Base-by-base conservation (phyloP, 1,140 invertebrate species). In the Aphelinus atriplicis region DNA sequence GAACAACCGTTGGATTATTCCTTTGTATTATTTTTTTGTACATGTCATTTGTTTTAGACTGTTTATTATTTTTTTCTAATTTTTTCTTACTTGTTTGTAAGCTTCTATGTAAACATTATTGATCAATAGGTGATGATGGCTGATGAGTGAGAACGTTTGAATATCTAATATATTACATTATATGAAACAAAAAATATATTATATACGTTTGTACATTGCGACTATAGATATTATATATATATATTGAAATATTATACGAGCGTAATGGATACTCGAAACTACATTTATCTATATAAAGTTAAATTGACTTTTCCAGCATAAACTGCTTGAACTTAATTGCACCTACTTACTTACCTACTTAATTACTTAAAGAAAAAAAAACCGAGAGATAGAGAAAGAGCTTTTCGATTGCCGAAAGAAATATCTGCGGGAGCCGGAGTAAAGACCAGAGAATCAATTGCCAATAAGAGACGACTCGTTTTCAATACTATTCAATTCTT, bases 121-220 rank as follows among this genome's bases (percentile, higher is more conserved):
- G 78, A 77, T 78, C 79, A 79, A 82, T 83, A 79, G 79, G 82
- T 85, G 85, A 82, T 84, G 85, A 85, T 86, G 82, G 79, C 69
- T 85, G 81, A 84, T 81, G 84, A 86, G 83, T 84, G 84, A 86
- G 83, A 86, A 80, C 80, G 80, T 83, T 84, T 83, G 77, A 81
- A 81, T 83, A 81, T 84, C 76, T 82, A 83, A 84, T 85, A 84
- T 85, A 82, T 80, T 80, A 81, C 78, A 81, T 26, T 48, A 72
- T 60, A 71, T 26, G 50, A 62, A 64, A 67, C n/a, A 56, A 67
- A 76, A 62, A 68, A 68, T 77, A 77, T 83, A 83, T 81, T 80
- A 81, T 81, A 81, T 79, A 84, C 71, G 78, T 82, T 82, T 83
- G 80, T 83, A 81, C 72, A 81, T 81, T 81, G 81, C 78, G 81